Percentiles rank a stretch among this genome's conserved stretches.
Conservation (phyloP, 2,113 vertebrate species). For the Carollia perspicillata region DNA sequence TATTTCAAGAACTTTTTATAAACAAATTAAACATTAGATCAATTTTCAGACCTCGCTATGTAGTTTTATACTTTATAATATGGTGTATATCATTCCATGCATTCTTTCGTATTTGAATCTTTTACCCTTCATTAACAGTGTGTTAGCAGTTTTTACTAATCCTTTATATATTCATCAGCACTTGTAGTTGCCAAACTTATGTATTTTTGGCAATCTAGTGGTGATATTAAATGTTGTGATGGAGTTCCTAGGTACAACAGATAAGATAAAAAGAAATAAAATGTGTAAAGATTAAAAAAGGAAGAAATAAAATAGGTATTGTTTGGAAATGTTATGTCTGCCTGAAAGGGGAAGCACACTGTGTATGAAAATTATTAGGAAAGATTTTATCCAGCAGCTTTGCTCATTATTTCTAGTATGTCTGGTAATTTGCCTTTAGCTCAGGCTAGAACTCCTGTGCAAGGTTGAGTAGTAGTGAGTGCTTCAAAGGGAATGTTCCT, state of each 20-base stretch:
- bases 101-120: background rate
- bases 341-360: background rate
- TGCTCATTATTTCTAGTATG: background rate
- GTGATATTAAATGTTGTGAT: background rate
- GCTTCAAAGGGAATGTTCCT: background rate
- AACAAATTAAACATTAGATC: background rate
- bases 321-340: background rate
- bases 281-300: background rate
- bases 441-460: background rate
- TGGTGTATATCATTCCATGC: background rate
- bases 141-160: background rate
- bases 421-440: background rate
- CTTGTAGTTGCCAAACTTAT: background rate
- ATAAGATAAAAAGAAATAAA: background rate
- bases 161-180: background rate
- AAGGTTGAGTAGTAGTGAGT: background rate
- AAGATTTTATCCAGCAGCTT: background rate
- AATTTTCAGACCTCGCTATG: background rate
- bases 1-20: background rate
- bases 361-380: background rate
- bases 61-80: background rate
- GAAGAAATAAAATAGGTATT: background rate
- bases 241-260: background rate
- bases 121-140: background rate
- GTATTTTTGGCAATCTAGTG: background rate